Evolutionary conservation across 1,140 invertebrate species (phyloP), one percentile per base, ranked within the genome.

Genomic region (Ephestia elutella): DNA sequence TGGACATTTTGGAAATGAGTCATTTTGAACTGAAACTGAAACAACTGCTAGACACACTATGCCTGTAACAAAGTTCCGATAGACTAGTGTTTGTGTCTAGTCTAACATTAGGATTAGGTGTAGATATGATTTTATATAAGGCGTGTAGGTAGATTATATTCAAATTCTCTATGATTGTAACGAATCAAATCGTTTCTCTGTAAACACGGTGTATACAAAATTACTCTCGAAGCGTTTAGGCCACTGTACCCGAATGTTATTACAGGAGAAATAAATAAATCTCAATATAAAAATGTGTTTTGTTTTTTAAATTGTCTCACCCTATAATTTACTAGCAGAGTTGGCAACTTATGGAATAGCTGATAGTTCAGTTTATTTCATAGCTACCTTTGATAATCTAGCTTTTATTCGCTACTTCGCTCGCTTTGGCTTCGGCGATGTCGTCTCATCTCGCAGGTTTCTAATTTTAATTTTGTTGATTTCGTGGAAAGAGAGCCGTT

Each of bases 121-220:
- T 85, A 86, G 82, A 85, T 86, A 86, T 80, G 69, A 70, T 84
- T 83, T 84, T 82, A 68, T 84, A 82, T 86, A 86, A 83, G 78
- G 73, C 68, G 70, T 78, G 82, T 86, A 84, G 82, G 66, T 86
- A 86, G 81, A 60, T 77, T 53, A 77, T 82, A 79, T 82, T 83
- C 74, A 81, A 86, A 86, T 86, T 82, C 67, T 86, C 76, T 78
- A 65, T 59, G 72, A 78, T 77, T 75, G 73, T 84, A 81, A 72
- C 68, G 30, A 60, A 64, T 68, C 60, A 68, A 73, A 59, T 56
- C 63, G 63, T 73, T 71, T 71, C 66, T 78, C 67, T 74, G 66
- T 82, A 72, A 76, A 64, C 66, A 70, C 67, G 68, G 71, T 78
- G 68, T 81, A 78, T 74, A 68, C 74, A 71, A 82, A 85, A 78